phyloP scores from a whole-genome alignment of 2,797 vertebrate genomes.

The Catharus ustulatus region DNA sequence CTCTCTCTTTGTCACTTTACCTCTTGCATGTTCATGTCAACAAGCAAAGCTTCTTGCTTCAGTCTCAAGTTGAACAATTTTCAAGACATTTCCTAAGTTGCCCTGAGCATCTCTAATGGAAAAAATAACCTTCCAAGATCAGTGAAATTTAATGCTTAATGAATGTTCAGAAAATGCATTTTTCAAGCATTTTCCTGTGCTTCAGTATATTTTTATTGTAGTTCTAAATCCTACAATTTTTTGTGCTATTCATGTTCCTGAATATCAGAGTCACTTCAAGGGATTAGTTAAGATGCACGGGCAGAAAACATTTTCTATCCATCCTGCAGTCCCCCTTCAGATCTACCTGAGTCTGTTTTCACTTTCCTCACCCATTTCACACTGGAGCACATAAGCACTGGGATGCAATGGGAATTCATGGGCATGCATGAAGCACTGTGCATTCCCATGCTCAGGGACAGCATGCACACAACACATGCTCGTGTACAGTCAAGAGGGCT shows the following conservation, averaged over 20 bases:
- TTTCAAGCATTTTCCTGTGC: neutral
- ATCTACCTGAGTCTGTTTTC: neutral
- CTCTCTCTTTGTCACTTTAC: neutral
- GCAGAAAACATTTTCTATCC: neutral
- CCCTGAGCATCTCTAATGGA: neutral
- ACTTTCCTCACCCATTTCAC: neutral
- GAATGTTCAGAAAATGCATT: neutral
- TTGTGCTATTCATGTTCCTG: neutral
- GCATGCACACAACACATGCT: neutral
- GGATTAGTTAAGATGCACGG: neutral
- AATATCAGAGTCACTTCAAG: neutral
- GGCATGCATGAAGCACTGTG: neutral
- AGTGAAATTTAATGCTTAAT: constrained; percentile 3
- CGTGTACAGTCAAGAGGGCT: neutral
- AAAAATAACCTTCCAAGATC: neutral
- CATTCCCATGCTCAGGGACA: accelerated
- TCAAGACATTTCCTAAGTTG: neutral
- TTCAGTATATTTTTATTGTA: neutral
- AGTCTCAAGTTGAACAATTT: neutral
- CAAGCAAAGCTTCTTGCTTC: constrained; percentile 23
- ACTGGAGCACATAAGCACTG: neutral
- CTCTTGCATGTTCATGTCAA: neutral
- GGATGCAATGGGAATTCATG: neutral
- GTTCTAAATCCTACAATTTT: neutral
- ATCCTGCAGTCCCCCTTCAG: neutral